Conservation (phyloP, 2,113 vertebrate species). For the Saccopteryx bilineata region DNA sequence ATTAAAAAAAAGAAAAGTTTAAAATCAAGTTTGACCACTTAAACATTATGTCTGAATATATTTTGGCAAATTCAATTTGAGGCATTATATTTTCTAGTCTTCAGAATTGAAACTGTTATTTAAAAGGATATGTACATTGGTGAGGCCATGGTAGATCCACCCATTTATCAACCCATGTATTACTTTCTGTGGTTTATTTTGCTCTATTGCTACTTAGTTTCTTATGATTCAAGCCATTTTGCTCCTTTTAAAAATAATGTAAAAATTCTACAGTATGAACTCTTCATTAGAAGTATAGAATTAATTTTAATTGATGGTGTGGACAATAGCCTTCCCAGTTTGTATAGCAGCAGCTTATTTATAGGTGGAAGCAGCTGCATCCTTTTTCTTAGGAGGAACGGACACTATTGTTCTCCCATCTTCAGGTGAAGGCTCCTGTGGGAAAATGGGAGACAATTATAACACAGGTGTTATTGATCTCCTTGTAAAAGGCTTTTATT, state of each 20-base stretch:
- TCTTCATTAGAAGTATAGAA: slow-evolving; percentile 59
- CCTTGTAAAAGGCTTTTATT: neutral
- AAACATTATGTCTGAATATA: neutral
- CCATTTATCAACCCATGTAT: neutral
- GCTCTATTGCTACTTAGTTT: neutral
- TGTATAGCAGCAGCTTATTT: slow-evolving; percentile 68
- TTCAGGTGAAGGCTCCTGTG: slow-evolving; percentile 68
- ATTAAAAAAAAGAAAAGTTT: neutral
- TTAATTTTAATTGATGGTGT: neutral
- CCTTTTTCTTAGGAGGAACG: slow-evolving; percentile 68
- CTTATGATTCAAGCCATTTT: neutral
- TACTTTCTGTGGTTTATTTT: neutral
- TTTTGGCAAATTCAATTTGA: slow-evolving; percentile 23
- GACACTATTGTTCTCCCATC: slow-evolving; percentile 77
- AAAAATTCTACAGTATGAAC: slow-evolving; percentile 61
- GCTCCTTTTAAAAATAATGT: neutral
- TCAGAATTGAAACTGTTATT: neutral
- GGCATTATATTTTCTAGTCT: neutral
- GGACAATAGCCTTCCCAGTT: slow-evolving; percentile 64
- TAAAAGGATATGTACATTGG: neutral
- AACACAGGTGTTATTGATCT: slow-evolving; percentile 34
- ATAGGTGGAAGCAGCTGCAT: slow-evolving; percentile 83
- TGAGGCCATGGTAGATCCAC: neutral
- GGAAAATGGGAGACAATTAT: slow-evolving; percentile 29
- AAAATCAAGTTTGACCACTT: neutral